These are phyloP conservation scores for Tautogolabrus adspersus DNA, from an alignment of 2,113 vertebrate genomes.

Conservation along the genomic window DNA sequence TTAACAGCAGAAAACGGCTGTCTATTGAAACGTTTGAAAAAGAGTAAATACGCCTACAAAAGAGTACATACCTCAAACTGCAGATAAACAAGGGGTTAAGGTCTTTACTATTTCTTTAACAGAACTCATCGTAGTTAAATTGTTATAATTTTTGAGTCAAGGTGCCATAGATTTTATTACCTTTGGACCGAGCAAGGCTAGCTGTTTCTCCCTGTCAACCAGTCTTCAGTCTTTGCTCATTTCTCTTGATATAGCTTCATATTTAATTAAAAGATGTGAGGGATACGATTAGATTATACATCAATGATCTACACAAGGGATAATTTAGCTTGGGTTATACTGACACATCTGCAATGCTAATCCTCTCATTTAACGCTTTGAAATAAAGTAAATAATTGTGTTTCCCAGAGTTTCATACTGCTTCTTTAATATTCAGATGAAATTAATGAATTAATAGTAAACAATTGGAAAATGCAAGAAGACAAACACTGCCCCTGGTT, in stretches of 20 bases:
- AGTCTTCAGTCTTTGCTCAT: background rate
- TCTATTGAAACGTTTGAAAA: too few relatives aligned
- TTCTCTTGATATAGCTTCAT: background rate
- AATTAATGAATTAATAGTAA: too few relatives aligned
- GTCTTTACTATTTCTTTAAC: background rate
- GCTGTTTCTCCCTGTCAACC: background rate
- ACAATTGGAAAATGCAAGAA: too few relatives aligned
- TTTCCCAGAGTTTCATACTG: background rate
- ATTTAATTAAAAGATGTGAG: background rate
- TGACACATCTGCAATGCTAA: background rate
- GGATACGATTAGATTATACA: background rate
- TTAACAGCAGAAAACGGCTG: background rate
- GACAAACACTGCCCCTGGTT: too few relatives aligned
- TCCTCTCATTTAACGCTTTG: background rate
- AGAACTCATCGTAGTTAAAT: background rate
- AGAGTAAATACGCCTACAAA: too few relatives aligned
- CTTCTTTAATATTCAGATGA: background rate
- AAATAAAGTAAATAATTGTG: background rate
- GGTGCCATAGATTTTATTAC: background rate
- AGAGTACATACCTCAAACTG: too few relatives aligned
- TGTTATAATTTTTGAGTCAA: background rate
- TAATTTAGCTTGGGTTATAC: background rate
- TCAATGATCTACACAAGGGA: background rate
- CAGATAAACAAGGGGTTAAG: too few relatives aligned
- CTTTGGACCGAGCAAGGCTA: background rate